Conservation (phyloP, 2,888 invertebrate genomes). For the Zhuqinia jingwanae region DNA sequence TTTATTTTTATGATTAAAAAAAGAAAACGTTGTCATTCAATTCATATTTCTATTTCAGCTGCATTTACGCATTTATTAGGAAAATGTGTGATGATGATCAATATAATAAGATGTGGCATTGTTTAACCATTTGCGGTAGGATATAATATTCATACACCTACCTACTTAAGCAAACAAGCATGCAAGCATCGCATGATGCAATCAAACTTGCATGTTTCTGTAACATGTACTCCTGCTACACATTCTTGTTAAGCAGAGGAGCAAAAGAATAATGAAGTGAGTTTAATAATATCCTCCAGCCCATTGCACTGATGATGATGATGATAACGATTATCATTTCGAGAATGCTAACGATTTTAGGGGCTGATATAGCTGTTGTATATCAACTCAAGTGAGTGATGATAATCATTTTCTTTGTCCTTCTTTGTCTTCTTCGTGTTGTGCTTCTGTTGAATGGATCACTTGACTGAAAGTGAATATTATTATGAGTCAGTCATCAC, state of each 20-base stretch:
- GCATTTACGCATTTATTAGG: neutral
- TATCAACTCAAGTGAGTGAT: constrained; percentile 51
- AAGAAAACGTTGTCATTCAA: neutral
- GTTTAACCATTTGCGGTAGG: neutral
- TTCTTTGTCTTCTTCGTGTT: constrained; percentile 50
- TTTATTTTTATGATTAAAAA: constrained; percentile 65
- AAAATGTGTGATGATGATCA: neutral
- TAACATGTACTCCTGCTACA: neutral
- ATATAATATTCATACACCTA: neutral
- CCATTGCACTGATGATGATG: constrained; percentile 49
- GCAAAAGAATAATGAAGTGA: constrained; percentile 38
- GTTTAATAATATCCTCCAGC: constrained; percentile 59
- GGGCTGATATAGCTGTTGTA: constrained; percentile 57
- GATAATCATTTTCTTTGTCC: constrained; percentile 59
- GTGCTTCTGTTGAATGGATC: constrained; percentile 27
- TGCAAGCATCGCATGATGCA: too few species aligned
- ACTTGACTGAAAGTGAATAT: neutral
- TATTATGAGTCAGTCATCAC: neutral
- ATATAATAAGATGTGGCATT: neutral
- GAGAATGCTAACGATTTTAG: constrained; percentile 62
- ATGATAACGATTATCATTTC: constrained; percentile 62
- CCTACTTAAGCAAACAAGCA: too few species aligned
- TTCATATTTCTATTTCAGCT: neutral
- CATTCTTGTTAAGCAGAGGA: neutral
- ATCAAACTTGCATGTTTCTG: neutral